phyloP scores from a whole-genome alignment of 2,797 vertebrate genomes.

The Sebastes vulpes region DNA sequence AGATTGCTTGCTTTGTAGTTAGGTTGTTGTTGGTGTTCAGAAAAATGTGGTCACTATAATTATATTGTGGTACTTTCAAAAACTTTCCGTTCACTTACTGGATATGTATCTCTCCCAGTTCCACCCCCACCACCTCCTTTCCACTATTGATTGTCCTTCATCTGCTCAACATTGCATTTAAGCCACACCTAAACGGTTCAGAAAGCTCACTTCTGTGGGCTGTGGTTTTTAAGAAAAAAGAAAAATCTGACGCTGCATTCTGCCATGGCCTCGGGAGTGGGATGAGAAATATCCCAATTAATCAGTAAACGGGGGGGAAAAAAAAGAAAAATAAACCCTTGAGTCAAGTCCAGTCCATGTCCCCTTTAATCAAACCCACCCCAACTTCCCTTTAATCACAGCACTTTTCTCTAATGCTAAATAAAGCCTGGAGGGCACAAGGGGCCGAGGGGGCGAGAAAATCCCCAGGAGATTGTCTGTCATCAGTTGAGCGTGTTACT shows the following conservation, averaged over 20 bases:
- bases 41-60: background rate
- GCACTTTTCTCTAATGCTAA: slow-evolving; percentile 62
- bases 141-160: slow-evolving; percentile 58
- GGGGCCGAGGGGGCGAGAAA: slow-evolving; percentile 35
- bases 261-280: slow-evolving; percentile 48
- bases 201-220: slow-evolving; percentile 52
- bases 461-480: slow-evolving; percentile 53
- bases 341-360: slow-evolving; percentile 58
- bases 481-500: slow-evolving; percentile 54
- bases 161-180: slow-evolving; percentile 50
- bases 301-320: slow-evolving; percentile 35
- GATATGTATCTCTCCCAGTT: slow-evolving; percentile 13
- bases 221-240: slow-evolving; percentile 31
- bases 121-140: background rate
- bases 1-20: no score
- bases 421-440: slow-evolving; percentile 53
- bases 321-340: slow-evolving; percentile 50
- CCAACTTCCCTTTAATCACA: slow-evolving; percentile 68
- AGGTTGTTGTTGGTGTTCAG: background rate
- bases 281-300: slow-evolving; percentile 70
- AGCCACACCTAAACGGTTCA: slow-evolving; percentile 55
- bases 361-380: slow-evolving; percentile 73
- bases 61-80: slow-evolving; percentile 18
- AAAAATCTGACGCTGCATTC: slow-evolving; percentile 64
- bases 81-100: slow-evolving; percentile 25